Conservation (phyloP, 2,888 invertebrate genomes). For the Emmelina monodactyla region DNA sequence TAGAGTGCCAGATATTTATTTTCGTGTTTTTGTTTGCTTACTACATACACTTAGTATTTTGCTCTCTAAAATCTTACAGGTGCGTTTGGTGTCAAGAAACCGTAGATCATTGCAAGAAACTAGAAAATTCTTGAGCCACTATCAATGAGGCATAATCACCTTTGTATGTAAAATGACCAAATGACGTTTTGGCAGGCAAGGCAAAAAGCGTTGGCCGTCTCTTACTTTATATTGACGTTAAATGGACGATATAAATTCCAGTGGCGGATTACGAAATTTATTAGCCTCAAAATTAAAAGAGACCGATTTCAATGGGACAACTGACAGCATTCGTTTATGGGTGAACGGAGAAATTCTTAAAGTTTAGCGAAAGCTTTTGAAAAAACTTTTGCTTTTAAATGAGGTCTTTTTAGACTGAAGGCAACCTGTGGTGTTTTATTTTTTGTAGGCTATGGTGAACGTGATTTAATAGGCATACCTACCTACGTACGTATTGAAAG, state of each 20-base stretch:
- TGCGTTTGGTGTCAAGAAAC: too few species aligned
- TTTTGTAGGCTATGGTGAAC: too few species aligned
- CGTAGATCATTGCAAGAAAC: too few species aligned
- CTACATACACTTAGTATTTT: too few species aligned
- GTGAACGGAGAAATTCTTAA: constrained; percentile 35
- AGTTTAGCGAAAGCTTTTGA: constrained; percentile 31
- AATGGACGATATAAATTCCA: constrained; percentile 61
- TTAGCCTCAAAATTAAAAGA: constrained; percentile 62
- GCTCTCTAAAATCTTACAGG: too few species aligned
- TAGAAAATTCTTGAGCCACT: too few species aligned
- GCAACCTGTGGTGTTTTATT: not conserved
- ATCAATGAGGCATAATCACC: constrained; percentile 48
- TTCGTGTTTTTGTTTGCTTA: too few species aligned
- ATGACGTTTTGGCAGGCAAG: constrained; percentile 31
- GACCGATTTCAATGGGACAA: constrained; percentile 60
- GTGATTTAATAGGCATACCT: too few species aligned
- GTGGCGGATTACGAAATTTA: constrained; percentile 63
- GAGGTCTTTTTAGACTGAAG: constrained; percentile 24
- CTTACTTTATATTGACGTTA: constrained; percentile 51
- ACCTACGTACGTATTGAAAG: too few species aligned
- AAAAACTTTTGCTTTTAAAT: constrained; percentile 40
- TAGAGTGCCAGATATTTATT: too few species aligned
- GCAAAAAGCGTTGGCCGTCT: constrained; percentile 35
- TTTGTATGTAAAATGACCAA: constrained; percentile 55
- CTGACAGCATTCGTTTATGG: constrained; percentile 52